These are phyloP conservation scores for Pomatostomus ruficeps DNA, from an alignment of 2,113 vertebrate genomes.

Conservation along the genomic window DNA sequence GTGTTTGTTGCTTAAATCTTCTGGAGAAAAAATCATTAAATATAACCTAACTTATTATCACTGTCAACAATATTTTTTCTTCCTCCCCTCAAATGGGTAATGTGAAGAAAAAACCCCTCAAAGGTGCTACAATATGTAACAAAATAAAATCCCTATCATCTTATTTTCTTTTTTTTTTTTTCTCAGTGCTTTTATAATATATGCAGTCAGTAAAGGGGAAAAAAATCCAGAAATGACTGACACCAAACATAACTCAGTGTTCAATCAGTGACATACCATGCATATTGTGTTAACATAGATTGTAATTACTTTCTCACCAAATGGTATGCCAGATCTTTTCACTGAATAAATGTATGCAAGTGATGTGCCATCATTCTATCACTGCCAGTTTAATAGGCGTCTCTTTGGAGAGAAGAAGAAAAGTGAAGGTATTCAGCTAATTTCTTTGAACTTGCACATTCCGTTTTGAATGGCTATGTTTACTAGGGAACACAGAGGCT, in stretches of 20 bases:
- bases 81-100: neutral
- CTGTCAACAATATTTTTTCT: neutral
- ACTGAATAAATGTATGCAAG: neutral
- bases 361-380: neutral
- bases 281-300: constrained; percentile 40
- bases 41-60: neutral
- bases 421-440: neutral
- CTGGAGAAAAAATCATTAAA: neutral
- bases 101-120: neutral
- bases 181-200: neutral
- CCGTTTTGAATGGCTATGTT: neutral
- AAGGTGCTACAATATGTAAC: neutral
- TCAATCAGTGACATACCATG: constrained; percentile 10
- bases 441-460: neutral
- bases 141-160: neutral
- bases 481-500: neutral
- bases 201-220: neutral
- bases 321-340: constrained; percentile 50
- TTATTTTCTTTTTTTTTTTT: neutral
- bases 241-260: constrained; percentile 27
- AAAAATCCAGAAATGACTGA: constrained; percentile 30
- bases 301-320: constrained; percentile 54
- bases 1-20: neutral
- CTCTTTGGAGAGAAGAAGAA: neutral
- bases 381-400: neutral